Conservation (phyloP, 2,113 vertebrate species). For the Xenopus borealis region DNA sequence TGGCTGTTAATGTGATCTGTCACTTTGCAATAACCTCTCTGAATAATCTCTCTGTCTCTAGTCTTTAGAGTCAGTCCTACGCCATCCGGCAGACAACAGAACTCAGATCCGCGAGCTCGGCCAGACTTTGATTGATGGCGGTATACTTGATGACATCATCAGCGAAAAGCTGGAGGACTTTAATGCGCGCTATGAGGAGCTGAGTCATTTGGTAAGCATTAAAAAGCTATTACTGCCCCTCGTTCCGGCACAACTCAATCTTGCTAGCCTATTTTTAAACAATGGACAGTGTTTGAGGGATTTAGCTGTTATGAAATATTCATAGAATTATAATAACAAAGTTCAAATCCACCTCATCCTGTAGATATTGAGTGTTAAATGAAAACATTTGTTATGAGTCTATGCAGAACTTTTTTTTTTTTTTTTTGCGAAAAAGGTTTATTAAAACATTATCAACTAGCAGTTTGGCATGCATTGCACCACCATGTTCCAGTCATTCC, state of each 20-base stretch:
- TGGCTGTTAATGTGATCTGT: too few relatives aligned
- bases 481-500: too few relatives aligned
- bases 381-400: too few relatives aligned
- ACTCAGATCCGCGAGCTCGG: constrained; percentile 95
- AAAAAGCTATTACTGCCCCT: not conserved
- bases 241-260: not conserved
- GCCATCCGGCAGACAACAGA: constrained; percentile 92
- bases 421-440: too few relatives aligned
- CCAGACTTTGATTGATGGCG: constrained; percentile 96
- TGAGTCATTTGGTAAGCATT: constrained; percentile 83
- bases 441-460: too few relatives aligned
- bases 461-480: too few relatives aligned
- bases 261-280: not conserved
- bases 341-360: too few relatives aligned
- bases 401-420: too few relatives aligned
- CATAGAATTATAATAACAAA: not conserved
- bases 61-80: constrained; percentile 85
- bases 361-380: too few relatives aligned
- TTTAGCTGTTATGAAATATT: constrained; percentile 3
- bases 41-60: constrained; percentile 49
- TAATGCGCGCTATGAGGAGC: constrained; percentile 83
- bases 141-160: constrained; percentile 95
- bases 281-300: too few relatives aligned
- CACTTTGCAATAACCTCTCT: not conserved
- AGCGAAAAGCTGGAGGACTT: constrained; percentile 92